Evolutionary conservation across 1,140 invertebrate species (phyloP).

Genomic region (Hormaphis cornu): DNA sequence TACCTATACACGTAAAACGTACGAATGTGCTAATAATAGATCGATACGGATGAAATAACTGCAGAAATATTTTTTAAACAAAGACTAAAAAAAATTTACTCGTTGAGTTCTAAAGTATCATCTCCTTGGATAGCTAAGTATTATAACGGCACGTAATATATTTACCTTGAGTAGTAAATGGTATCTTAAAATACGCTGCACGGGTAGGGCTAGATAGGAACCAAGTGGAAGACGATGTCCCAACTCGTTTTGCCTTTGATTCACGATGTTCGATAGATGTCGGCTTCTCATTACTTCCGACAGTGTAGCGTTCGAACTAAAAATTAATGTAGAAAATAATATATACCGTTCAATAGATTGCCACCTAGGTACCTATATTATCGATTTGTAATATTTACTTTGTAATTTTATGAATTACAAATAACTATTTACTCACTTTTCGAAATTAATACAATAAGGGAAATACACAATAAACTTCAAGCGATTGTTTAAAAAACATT

Average conservation of each 20-base stretch:
- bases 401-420: too few relatives aligned
- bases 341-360: too few relatives aligned
- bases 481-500: slow-evolving; percentile 16
- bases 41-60: too few relatives aligned
- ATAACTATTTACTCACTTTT: slow-evolving; percentile 22
- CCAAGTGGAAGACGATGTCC: slow-evolving; percentile 22
- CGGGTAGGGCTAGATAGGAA: background rate
- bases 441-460: slow-evolving; percentile 12
- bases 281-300: slow-evolving; percentile 4
- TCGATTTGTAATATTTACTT: too few relatives aligned
- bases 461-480: slow-evolving; percentile 7
- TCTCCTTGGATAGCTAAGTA: too few relatives aligned
- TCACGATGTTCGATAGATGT: background rate
- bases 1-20: too few relatives aligned
- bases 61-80: too few relatives aligned
- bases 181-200: slow-evolving; percentile 19
- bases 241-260: slow-evolving; percentile 19
- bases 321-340: background rate
- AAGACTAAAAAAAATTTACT: too few relatives aligned
- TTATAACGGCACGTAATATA: too few relatives aligned
- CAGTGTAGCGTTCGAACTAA: background rate
- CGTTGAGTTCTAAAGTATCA: too few relatives aligned
- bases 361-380: too few relatives aligned
- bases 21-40: too few relatives aligned
- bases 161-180: slow-evolving; percentile 16